Percentiles rank a stretch among this genome's conserved stretches.
These are phyloP conservation scores for Iselma pallidipennis DNA, from an alignment of 2,888 invertebrate species.

Conservation along the genomic window DNA sequence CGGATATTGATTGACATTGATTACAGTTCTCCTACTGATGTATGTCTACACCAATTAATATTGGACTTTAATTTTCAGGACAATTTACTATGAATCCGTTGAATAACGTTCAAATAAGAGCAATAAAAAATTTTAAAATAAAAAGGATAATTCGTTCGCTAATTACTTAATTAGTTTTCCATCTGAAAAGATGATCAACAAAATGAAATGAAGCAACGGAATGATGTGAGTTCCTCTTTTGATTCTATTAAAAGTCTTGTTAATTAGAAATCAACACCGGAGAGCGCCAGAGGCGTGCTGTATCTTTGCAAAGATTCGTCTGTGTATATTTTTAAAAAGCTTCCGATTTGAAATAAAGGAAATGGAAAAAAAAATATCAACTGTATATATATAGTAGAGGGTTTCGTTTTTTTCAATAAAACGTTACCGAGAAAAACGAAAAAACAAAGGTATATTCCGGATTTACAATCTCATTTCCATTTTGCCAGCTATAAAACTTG, in stretches of 20 bases:
- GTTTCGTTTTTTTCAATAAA: constrained; percentile 21
- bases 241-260: constrained; percentile 46
- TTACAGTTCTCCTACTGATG: constrained; percentile 37
- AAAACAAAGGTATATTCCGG: constrained; percentile 29
- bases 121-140: background rate
- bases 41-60: constrained; percentile 37
- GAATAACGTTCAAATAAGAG: background rate
- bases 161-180: constrained; percentile 52
- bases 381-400: too few relatives aligned
- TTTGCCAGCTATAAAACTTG: constrained; percentile 30
- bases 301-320: constrained; percentile 22
- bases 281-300: constrained; percentile 30
- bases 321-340: constrained; percentile 13
- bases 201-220: constrained; percentile 41
- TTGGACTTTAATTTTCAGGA: constrained; percentile 5
- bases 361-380: too few relatives aligned
- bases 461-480: constrained; percentile 31
- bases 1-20: constrained; percentile 44
- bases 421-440: constrained; percentile 28
- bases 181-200: constrained; percentile 49
- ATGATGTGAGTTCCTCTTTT: constrained; percentile 43
- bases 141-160: constrained; percentile 37
- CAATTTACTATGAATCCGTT: background rate
- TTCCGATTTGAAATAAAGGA: constrained; percentile 14
- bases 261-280: constrained; percentile 52